Evolutionary conservation across 2,797 vertebrate species (phyloP).

Genomic region (Pipistrellus pygmaeus): DNA sequence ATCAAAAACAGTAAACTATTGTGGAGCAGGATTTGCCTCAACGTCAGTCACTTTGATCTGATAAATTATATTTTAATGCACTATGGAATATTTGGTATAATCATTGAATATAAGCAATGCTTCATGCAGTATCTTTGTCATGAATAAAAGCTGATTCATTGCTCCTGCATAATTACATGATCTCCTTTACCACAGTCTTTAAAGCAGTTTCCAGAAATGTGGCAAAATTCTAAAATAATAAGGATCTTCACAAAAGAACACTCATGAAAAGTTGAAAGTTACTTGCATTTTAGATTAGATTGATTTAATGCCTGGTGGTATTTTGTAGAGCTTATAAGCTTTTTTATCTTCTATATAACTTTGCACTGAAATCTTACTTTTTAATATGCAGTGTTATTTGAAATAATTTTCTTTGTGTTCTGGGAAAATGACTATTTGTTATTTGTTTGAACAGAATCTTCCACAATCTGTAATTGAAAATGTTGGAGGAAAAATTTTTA

Average conservation of each 20-base stretch:
- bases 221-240: constrained; percentile 16
- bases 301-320: neutral
- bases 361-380: neutral
- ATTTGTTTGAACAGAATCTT: constrained; percentile 90
- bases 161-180: neutral
- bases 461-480: constrained; percentile 92
- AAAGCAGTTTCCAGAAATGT: constrained; percentile 39
- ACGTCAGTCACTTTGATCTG: neutral
- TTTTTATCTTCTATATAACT: neutral
- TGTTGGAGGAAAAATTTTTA: constrained; percentile 95
- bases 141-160: constrained; percentile 2
- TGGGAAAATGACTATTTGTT: constrained; percentile 68
- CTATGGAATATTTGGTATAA: neutral
- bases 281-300: constrained; percentile 36
- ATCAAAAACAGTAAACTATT: neutral
- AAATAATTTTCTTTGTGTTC: constrained; percentile 8
- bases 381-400: neutral
- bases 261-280: neutral
- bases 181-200: neutral
- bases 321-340: neutral
- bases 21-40: neutral
- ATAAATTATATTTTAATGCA: neutral
- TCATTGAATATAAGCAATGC: neutral
- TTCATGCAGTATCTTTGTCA: neutral
- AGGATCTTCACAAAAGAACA: neutral